Percentiles rank a stretch among this genome's conserved stretches.
These are phyloP conservation scores for Chromoteleia sp. DNA, from an alignment of 2,888 invertebrate genomes.

Conservation along the genomic window DNA sequence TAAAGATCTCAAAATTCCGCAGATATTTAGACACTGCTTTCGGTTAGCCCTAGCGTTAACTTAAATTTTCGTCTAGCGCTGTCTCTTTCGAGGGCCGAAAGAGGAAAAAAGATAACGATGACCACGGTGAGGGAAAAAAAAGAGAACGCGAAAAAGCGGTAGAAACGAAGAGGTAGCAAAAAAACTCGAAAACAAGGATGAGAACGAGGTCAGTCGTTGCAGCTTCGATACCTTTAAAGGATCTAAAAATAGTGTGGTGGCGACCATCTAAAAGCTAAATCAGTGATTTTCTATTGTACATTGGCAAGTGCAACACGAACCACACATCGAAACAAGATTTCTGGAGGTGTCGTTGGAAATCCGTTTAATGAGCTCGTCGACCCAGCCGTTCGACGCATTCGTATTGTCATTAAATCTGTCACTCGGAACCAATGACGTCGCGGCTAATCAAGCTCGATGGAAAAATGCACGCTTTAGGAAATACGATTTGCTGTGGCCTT, in stretches of 20 bases:
- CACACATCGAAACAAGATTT: slow-evolving; percentile 34
- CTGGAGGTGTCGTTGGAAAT: slow-evolving; percentile 17
- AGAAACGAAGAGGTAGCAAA: neutral
- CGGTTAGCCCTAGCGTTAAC: too few species aligned
- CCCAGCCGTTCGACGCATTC: neutral
- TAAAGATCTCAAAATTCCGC: neutral
- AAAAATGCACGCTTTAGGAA: neutral
- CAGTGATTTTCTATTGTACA: slow-evolving; percentile 35
- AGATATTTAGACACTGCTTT: too few species aligned
- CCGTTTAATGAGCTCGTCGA: slow-evolving; percentile 34
- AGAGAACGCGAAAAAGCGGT: slow-evolving; percentile 3
- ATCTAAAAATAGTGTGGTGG: slow-evolving; percentile 38
- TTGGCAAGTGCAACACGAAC: neutral
- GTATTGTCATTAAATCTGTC: slow-evolving; percentile 28
- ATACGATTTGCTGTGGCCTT: too few species aligned
- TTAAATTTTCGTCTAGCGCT: too few species aligned
- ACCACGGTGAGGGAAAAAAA: slow-evolving; percentile 2
- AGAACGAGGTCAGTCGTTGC: slow-evolving; percentile 47
- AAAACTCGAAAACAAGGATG: slow-evolving; percentile 38
- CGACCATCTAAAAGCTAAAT: slow-evolving; percentile 34
- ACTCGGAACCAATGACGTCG: slow-evolving; percentile 2
- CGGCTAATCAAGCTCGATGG: neutral
- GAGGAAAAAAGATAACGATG: too few species aligned
- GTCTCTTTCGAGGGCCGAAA: too few species aligned
- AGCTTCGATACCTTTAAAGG: slow-evolving; percentile 47